phyloP scores from a whole-genome alignment of 2,113 vertebrate genomes.

The Lophura nycthemera region DNA sequence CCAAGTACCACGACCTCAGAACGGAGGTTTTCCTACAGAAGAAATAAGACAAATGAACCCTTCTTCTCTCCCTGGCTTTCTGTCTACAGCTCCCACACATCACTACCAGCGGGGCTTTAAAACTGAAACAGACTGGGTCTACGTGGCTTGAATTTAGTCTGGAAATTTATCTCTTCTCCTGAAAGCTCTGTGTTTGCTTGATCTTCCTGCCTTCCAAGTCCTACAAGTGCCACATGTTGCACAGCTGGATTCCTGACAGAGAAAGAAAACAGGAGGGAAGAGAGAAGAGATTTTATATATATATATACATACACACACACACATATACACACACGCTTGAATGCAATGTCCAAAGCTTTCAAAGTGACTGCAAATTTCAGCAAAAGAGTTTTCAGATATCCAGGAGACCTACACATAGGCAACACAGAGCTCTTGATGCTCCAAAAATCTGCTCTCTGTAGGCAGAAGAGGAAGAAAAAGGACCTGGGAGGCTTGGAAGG shows the following conservation, averaged over 20 bases:
- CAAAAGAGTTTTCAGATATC: neutral
- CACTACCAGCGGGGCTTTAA: conserved; percentile 43
- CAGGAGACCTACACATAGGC: neutral
- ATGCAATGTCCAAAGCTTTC: neutral
- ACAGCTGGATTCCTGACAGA: neutral
- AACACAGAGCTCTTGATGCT: neutral
- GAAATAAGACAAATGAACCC: conserved; percentile 55
- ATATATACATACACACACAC: neutral
- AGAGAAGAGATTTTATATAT: neutral
- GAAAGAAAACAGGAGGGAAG: conserved; percentile 23
- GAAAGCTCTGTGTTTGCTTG: conserved; percentile 58
- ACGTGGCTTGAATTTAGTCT: conserved; percentile 34
- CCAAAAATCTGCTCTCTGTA: neutral
- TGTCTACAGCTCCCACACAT: conserved; percentile 46
- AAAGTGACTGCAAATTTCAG: neutral
- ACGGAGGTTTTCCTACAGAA: neutral
- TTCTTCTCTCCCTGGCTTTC: neutral
- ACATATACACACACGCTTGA: neutral
- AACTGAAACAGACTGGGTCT: conserved; percentile 18
- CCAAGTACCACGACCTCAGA: neutral
- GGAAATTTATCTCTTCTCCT: conserved; percentile 50
- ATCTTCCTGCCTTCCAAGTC: conserved; percentile 49
- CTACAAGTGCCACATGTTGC: conserved; percentile 24
- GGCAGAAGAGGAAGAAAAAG: neutral
- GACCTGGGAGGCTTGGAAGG: neutral